Evolutionary conservation across 2,113 vertebrate genomes (phyloP), one percentile per base, ranked within the genome.

Genomic region (Tetrao urogallus): DNA sequence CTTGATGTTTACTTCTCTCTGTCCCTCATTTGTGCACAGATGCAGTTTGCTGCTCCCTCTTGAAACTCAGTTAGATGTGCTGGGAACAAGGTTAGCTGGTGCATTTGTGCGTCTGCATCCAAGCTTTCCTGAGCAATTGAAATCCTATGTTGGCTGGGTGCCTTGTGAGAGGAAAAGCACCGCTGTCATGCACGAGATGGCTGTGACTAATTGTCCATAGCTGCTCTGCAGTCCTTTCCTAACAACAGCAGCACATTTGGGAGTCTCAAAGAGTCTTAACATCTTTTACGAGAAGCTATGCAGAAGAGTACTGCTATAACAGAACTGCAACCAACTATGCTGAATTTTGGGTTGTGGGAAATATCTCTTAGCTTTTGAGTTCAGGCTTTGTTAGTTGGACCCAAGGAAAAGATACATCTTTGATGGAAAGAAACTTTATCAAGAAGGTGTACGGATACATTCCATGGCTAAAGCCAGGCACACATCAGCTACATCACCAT

Each of bases 101-200:
- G 58, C 3, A 0, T 25, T 24, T 43, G 28, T 17, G 70, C 28
- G 11, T 10, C 76, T 57, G 52, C 19, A 32, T 12, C 76, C 34
- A 1, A 12, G 38, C 38, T 0, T 15, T 36, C 75, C 63, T 0
- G 1, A 61, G 43, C 0, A 0, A 14, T 4, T 4, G 24, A 17
- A 25, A 36, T 42, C 72, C 1, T 0, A 11, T 0, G 0, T 11
- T 27, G 48, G 40, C 64, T 22, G 32, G 13, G 3, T 52, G 8
- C 22, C 87, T 16, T 42, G 10, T 21, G 3, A 50, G 74, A 20
- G 38, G 42, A 92, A 47, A 3, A 48, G 10, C 13, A 12, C 60
- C 28, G 2, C 13, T 8, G 43, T 17, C 12, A 32, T 2, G 21
- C 6, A 0, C 6, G 1, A 47, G 30, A 45, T 50, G 9, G 40